Conservation (phyloP, 1,140 invertebrate species). For the Euglossa dilemma region DNA sequence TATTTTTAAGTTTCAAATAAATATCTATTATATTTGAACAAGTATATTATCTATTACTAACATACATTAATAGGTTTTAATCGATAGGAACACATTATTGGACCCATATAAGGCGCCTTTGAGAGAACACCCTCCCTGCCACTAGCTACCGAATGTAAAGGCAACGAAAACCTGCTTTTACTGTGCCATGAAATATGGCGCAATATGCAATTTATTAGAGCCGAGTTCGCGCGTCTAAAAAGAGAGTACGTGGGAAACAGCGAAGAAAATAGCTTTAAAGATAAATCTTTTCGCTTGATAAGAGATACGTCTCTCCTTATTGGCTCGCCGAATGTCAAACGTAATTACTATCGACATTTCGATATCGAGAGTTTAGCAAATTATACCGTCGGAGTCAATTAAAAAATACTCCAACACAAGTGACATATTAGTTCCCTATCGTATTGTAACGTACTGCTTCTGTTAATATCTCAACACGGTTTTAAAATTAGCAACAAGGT, state of each 20-base stretch:
- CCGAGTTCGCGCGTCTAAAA: neutral
- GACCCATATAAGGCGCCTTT: neutral
- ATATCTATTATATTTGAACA: too few relatives aligned
- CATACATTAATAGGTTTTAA: too few relatives aligned
- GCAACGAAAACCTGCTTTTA: constrained; percentile 5
- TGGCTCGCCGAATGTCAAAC: neutral
- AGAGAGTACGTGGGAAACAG: neutral
- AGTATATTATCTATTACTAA: too few relatives aligned
- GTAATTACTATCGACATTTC: neutral
- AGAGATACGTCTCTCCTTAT: neutral
- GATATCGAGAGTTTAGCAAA: neutral
- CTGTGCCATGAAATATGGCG: neutral
- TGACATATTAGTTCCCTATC: too few relatives aligned
- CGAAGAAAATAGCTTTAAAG: neutral
- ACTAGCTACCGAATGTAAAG: neutral
- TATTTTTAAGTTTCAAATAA: too few relatives aligned
- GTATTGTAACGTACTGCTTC: too few relatives aligned
- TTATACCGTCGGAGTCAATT: neutral
- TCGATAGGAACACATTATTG: neutral
- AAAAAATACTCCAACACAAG: too few relatives aligned
- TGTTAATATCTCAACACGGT: too few relatives aligned
- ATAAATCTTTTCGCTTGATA: neutral
- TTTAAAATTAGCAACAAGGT: too few relatives aligned
- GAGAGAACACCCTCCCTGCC: neutral
- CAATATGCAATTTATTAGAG: constrained; percentile 11